Conservation (phyloP, 2,888 invertebrate genomes). For the Nemotelus pantherinus region DNA sequence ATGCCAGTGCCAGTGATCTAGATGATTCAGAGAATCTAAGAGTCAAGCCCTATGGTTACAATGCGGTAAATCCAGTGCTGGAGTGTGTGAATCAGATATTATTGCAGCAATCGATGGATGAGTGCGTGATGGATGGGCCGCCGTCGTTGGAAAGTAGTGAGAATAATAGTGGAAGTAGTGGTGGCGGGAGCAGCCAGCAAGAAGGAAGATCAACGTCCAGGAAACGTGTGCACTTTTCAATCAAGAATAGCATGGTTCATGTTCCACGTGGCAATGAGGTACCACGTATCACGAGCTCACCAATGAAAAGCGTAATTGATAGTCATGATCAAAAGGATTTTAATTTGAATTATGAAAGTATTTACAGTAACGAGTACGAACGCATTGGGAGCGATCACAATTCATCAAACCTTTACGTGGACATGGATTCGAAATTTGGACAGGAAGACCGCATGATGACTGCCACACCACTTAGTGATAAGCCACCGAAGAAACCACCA, state of each 20-base stretch:
- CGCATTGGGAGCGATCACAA: constrained; percentile 68
- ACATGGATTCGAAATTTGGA: constrained; percentile 69
- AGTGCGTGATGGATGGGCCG: constrained; percentile 55
- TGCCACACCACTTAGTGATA: constrained; percentile 7
- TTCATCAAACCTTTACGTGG: constrained; percentile 71
- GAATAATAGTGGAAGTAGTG: constrained; percentile 58
- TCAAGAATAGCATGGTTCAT: constrained; percentile 70
- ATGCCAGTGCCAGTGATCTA: constrained; percentile 80
- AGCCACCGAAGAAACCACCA: constrained; percentile 74
- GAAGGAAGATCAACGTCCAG: constrained; percentile 56
- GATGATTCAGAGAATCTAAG: constrained; percentile 67
- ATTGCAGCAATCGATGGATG: constrained; percentile 76
- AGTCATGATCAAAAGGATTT: constrained; percentile 62
- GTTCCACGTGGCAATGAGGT: constrained; percentile 59
- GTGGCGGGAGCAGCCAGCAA: constrained; percentile 43
- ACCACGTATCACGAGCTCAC: constrained; percentile 49
- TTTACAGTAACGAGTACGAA: constrained; percentile 80
- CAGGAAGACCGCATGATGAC: constrained; percentile 59
- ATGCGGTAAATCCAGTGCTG: constrained; percentile 82
- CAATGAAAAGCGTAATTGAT: constrained; percentile 52
- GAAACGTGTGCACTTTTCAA: constrained; percentile 73
- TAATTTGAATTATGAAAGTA: constrained; percentile 68
- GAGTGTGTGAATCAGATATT: constrained; percentile 87
- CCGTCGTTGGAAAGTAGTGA: constrained; percentile 53
- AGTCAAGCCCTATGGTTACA: constrained; percentile 63